Conservation (phyloP, 1,140 invertebrate genomes). For the Drosophila azteca region DNA sequence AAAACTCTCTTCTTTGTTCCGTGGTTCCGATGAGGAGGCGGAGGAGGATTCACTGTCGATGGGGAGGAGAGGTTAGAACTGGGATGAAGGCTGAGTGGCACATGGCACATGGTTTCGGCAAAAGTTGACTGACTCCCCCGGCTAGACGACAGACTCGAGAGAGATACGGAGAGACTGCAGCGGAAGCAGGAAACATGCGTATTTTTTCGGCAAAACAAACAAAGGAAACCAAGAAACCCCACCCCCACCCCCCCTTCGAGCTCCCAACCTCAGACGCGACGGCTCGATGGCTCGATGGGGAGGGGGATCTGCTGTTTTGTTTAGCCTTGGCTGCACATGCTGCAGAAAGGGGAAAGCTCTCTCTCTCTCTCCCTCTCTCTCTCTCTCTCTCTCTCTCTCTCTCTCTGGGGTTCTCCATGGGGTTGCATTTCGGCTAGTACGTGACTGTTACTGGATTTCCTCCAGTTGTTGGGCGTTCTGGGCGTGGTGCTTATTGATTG, state of each 20-base stretch:
- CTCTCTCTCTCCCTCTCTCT: background rate
- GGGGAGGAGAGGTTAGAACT: background rate
- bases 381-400: background rate
- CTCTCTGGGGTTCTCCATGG: background rate
- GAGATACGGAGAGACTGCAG: conserved; percentile 18
- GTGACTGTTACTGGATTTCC: conserved; percentile 43
- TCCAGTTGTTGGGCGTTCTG: conserved; percentile 9
- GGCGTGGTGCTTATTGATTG: conserved; percentile 59
- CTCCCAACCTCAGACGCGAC: background rate
- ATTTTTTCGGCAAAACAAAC: conserved; percentile 56
- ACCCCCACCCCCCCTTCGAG: no score
- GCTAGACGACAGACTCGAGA: conserved; percentile 25
- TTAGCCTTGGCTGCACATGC: conserved; percentile 5
- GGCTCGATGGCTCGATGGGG: background rate
- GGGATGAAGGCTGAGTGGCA: background rate
- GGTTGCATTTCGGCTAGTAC: conserved; percentile 30
- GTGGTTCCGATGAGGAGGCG: conserved; percentile 30
- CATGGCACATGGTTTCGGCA: background rate
- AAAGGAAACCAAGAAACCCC: conserved; percentile 13
- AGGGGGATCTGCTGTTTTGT: conserved; percentile 19
- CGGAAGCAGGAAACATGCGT: conserved; percentile 74
- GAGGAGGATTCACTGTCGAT: conserved; percentile 25
- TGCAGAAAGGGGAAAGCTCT: background rate
- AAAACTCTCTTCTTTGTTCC: conserved; percentile 62
- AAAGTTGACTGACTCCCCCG: conserved; percentile 35